Evolutionary conservation across 2,113 vertebrate species (phyloP).

Genomic region (Nettapus auritus): DNA sequence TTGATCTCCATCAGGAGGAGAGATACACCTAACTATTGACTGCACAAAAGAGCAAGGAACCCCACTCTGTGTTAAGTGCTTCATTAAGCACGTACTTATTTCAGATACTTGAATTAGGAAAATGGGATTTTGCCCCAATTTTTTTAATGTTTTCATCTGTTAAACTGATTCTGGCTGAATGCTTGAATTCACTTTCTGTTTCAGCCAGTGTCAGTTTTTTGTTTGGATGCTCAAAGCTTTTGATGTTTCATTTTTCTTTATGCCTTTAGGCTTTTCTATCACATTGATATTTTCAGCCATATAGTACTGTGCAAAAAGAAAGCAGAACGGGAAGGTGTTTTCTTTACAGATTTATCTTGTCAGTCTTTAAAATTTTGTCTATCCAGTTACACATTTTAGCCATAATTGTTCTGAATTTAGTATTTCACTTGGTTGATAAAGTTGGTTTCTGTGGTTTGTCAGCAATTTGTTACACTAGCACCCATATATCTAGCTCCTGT

Average conservation of each 20-base stretch:
- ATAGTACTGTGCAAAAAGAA: neutral
- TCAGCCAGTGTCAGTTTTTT: neutral
- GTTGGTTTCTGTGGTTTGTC: neutral
- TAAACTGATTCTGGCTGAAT: neutral
- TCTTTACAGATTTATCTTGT: neutral
- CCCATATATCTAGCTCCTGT: neutral
- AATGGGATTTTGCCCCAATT: neutral
- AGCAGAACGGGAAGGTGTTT: neutral
- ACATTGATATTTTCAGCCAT: neutral
- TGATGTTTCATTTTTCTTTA: neutral
- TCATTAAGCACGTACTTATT: neutral
- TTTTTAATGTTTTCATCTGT: neutral
- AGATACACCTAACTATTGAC: neutral
- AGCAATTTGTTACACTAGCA: neutral
- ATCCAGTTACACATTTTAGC: neutral
- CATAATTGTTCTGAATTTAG: neutral
- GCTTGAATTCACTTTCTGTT: neutral
- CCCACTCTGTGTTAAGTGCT: neutral
- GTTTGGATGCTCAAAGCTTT: neutral
- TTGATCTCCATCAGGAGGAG: neutral
- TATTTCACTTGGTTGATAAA: neutral
- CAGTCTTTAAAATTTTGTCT: neutral
- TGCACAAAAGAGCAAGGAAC: rapidly evolving
- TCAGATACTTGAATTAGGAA: neutral
- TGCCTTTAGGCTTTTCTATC: neutral